Conservation (phyloP, 2,797 vertebrate species). For the Brachyalestes nurse region DNA sequence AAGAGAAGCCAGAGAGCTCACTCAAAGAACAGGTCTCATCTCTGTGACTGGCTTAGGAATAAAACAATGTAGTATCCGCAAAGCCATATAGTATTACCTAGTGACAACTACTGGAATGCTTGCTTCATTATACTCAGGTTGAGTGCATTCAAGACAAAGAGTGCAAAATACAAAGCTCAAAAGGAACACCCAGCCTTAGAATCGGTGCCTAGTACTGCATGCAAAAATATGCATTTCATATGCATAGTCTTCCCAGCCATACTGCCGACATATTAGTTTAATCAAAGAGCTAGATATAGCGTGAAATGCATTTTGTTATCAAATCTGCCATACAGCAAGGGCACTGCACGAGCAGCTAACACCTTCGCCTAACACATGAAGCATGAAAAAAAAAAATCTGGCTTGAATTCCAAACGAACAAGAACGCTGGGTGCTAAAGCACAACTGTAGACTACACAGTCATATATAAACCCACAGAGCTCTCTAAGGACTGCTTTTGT, state of each 20-base stretch:
- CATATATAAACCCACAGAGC: not conserved
- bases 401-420: not conserved
- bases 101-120: not conserved
- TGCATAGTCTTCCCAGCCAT: not conserved
- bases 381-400: not conserved
- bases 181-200: conserved; percentile 3
- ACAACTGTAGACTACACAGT: not conserved
- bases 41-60: not conserved
- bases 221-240: conserved; percentile 21
- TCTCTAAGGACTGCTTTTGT: conserved; percentile 12
- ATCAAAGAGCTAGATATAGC: conserved; percentile 18
- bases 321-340: not conserved
- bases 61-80: not conserved
- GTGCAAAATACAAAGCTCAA: not conserved
- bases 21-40: conserved; percentile 37
- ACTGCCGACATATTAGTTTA: conserved; percentile 13
- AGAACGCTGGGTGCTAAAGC: not conserved
- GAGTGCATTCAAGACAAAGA: conserved; percentile 1
- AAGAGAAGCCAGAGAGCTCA: conserved; percentile 31
- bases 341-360: conserved; percentile 7
- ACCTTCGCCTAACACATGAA: not conserved
- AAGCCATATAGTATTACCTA: not conserved
- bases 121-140: not conserved
- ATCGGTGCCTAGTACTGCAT: not conserved
- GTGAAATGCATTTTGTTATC: not conserved